phyloP scores from a whole-genome alignment of 2,797 vertebrate species.

The Catharus ustulatus region DNA sequence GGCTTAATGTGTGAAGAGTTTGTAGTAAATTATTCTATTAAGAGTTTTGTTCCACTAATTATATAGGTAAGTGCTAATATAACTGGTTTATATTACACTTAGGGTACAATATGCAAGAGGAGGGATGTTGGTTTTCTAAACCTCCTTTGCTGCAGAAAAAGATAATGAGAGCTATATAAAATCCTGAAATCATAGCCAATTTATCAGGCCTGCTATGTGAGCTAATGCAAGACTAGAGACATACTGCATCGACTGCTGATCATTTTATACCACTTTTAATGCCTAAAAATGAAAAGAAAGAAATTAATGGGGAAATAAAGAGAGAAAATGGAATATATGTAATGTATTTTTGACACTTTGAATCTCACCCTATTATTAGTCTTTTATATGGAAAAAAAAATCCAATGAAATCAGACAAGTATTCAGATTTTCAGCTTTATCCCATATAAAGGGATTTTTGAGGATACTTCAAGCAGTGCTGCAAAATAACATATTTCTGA shows the following conservation, averaged over 20 bases:
- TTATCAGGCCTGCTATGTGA: slow-evolving; percentile 46
- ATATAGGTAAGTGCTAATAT: slow-evolving; percentile 25
- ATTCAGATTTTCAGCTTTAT: slow-evolving; percentile 38
- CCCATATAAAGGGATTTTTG: neutral
- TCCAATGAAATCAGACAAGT: slow-evolving; percentile 19
- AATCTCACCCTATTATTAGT: slow-evolving; percentile 45
- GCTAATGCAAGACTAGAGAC: slow-evolving; percentile 20
- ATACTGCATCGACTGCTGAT: slow-evolving; percentile 30
- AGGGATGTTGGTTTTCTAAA: slow-evolving; percentile 35
- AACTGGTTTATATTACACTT: slow-evolving; percentile 57
- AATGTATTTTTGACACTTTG: slow-evolving; percentile 32
- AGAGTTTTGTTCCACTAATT: slow-evolving; percentile 35
- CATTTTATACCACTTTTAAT: slow-evolving; percentile 59
- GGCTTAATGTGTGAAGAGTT: neutral
- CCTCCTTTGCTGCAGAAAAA: slow-evolving; percentile 37
- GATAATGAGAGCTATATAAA: slow-evolving; percentile 60
- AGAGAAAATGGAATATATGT: slow-evolving; percentile 46
- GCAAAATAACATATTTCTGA: neutral
- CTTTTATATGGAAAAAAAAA: slow-evolving; percentile 27
- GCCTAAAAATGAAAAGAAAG: slow-evolving; percentile 40
- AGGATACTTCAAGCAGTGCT: neutral
- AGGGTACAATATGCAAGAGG: slow-evolving; percentile 11
- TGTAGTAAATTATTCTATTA: slow-evolving; percentile 7
- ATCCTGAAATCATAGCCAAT: slow-evolving; percentile 56
- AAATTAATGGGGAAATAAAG: slow-evolving; percentile 63